phyloP scores from a whole-genome alignment of 2,113 vertebrate genomes.

The Podocnemis expansa region DNA sequence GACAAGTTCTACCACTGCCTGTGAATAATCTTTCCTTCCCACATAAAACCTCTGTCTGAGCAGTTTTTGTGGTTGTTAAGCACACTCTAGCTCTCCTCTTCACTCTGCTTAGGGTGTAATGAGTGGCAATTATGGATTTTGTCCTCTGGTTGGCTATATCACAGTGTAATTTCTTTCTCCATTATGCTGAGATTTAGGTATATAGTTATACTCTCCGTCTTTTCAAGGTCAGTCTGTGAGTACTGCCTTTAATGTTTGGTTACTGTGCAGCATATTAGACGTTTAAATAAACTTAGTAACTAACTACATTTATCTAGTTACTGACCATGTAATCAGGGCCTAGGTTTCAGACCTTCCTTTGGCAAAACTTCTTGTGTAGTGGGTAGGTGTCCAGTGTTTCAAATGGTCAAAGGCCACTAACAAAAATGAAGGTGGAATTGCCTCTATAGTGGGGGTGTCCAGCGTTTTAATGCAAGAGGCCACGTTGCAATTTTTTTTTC shows the following conservation, averaged over 20 bases:
- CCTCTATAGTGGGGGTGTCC: no score
- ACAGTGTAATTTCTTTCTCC: neutral
- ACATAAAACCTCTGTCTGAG: rapidly evolving
- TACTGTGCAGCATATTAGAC: neutral
- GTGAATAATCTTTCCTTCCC: neutral
- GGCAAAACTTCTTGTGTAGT: neutral
- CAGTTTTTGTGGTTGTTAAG: neutral
- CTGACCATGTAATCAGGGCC: neutral
- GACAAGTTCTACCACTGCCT: rapidly evolving
- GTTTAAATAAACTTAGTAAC: neutral
- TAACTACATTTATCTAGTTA: rapidly evolving
- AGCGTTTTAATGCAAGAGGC: no score
- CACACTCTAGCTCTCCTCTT: neutral
- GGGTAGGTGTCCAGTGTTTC: neutral
- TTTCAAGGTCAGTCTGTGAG: neutral
- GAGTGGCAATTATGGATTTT: neutral
- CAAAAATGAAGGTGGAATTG: conserved; percentile 17
- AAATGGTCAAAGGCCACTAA: neutral
- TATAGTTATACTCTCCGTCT: neutral
- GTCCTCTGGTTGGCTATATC: conserved; percentile 36
- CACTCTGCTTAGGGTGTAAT: rapidly evolving
- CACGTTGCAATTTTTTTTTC: no score
- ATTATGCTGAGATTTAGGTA: neutral
- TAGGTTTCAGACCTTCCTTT: neutral
- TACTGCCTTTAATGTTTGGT: neutral